Evolutionary conservation across 2,113 vertebrate species (phyloP).

Genomic region (Cololabis saira): DNA sequence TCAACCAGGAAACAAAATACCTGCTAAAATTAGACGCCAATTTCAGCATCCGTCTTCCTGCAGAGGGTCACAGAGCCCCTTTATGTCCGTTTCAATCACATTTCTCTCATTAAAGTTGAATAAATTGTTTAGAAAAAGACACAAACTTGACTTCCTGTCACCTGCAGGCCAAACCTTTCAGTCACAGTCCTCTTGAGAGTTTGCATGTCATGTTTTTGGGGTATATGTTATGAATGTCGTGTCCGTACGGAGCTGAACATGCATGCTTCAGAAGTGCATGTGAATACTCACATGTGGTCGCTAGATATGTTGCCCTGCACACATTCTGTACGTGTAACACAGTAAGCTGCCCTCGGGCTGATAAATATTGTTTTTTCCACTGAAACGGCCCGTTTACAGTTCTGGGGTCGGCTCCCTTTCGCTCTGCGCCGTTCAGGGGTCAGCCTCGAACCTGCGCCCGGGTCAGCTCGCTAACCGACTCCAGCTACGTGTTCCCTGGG

Average conservation of each 20-base stretch:
- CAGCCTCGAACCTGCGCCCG: slow-evolving; percentile 63
- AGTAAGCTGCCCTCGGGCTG: slow-evolving; percentile 44
- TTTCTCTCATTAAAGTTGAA: neutral
- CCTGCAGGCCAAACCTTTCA: slow-evolving; percentile 63
- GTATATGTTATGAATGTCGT: slow-evolving; percentile 36
- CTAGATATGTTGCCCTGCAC: slow-evolving; percentile 4
- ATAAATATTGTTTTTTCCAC: slow-evolving; percentile 59
- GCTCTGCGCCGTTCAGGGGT: slow-evolving; percentile 57
- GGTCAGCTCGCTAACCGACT: slow-evolving; percentile 63
- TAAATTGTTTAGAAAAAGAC: neutral
- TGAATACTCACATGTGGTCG: slow-evolving; percentile 27
- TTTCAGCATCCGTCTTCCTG: neutral
- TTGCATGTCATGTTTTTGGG: slow-evolving; percentile 34
- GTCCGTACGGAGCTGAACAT: neutral
- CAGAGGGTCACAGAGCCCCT: neutral
- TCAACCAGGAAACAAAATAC: slow-evolving; percentile 44
- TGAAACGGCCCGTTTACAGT: slow-evolving; percentile 73
- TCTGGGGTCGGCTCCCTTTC: slow-evolving; percentile 61
- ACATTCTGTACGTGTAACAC: slow-evolving; percentile 49
- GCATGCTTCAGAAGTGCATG: slow-evolving; percentile 26
- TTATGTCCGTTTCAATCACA: neutral
- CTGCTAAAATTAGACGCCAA: slow-evolving; percentile 49
- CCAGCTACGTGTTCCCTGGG: slow-evolving; percentile 48
- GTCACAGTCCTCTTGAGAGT: neutral
- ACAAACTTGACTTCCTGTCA: slow-evolving; percentile 43